Conservation (phyloP, 2,113 vertebrate species). For the Etia nguti region DNA sequence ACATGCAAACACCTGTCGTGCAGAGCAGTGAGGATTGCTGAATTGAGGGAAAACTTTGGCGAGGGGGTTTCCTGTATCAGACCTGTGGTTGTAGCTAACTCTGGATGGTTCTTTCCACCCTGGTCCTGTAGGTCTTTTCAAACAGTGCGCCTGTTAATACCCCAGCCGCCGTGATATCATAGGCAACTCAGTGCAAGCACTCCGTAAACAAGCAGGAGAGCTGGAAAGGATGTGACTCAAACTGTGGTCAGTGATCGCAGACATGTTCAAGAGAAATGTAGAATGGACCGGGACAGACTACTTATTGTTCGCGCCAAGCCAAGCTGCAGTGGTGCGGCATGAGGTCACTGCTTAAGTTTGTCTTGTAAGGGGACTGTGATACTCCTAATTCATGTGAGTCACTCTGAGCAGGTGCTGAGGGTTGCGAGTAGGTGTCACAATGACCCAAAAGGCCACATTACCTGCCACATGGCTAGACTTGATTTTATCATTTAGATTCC, state of each 20-base stretch:
- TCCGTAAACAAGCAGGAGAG: conserved; percentile 54
- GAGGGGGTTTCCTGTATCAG: conserved; percentile 17
- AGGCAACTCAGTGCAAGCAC: conserved; percentile 18
- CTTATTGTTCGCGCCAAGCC: conserved; percentile 50
- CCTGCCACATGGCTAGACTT: background rate
- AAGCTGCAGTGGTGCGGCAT: conserved; percentile 34
- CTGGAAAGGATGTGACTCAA: conserved; percentile 69
- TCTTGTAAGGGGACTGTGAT: conserved; percentile 15
- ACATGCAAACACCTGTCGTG: conserved; percentile 8
- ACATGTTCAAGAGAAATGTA: conserved; percentile 17
- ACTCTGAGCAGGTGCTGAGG: conserved; percentile 1
- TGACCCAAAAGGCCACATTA: background rate
- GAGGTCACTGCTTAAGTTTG: conserved; percentile 52
- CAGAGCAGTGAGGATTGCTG: conserved; percentile 7
- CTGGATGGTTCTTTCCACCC: conserved; percentile 51
- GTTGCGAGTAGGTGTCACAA: background rate
- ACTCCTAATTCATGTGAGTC: conserved; percentile 20
- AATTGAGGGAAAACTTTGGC: conserved; percentile 9
- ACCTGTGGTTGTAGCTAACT: background rate
- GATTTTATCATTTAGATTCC: background rate
- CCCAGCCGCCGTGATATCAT: conserved; percentile 44
- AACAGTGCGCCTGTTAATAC: conserved; percentile 39
- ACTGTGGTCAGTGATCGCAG: conserved; percentile 38
- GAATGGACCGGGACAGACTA: conserved; percentile 44
- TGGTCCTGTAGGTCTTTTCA: conserved; percentile 25